Conservation (phyloP, 2,888 invertebrate genomes). For the Aspidapion aeneum region DNA sequence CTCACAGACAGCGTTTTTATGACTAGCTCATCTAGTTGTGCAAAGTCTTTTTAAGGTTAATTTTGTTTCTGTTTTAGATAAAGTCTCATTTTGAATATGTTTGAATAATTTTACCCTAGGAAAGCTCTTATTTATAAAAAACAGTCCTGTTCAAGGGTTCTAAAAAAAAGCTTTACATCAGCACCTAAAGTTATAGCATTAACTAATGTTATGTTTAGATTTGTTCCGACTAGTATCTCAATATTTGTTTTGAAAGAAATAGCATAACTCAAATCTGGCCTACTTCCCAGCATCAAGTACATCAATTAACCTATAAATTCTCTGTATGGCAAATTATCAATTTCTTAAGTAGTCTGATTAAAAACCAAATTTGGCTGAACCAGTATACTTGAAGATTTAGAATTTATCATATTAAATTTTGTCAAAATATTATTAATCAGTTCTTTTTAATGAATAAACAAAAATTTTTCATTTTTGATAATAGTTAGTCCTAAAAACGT, state of each 20-base stretch:
- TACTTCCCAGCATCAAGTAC: too few relatives aligned
- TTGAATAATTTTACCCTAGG: slow-evolving; percentile 7
- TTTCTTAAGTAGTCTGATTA: neutral
- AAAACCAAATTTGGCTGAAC: neutral
- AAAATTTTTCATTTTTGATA: neutral
- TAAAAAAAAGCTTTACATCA: slow-evolving; percentile 10
- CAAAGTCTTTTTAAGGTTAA: slow-evolving; percentile 8
- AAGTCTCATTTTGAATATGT: slow-evolving; percentile 5
- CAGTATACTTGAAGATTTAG: neutral
- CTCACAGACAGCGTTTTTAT: slow-evolving; percentile 9
- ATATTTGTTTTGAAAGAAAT: too few relatives aligned
- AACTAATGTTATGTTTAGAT: slow-evolving; percentile 6
- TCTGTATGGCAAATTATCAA: neutral
- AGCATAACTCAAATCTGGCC: too few relatives aligned
- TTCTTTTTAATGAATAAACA: neutral
- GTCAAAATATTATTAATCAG: neutral
- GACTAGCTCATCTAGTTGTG: slow-evolving; percentile 10
- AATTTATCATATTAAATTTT: neutral
- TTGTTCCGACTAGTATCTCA: too few relatives aligned
- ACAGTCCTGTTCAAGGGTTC: slow-evolving; percentile 4
- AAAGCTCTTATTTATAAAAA: slow-evolving; percentile 10
- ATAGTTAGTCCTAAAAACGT: neutral
- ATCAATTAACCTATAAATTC: neutral
- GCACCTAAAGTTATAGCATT: neutral
- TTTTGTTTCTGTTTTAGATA: slow-evolving; percentile 1